Evolutionary conservation across 2,888 invertebrate species (phyloP).

Genomic region (Drosophila diplacantha): DNA sequence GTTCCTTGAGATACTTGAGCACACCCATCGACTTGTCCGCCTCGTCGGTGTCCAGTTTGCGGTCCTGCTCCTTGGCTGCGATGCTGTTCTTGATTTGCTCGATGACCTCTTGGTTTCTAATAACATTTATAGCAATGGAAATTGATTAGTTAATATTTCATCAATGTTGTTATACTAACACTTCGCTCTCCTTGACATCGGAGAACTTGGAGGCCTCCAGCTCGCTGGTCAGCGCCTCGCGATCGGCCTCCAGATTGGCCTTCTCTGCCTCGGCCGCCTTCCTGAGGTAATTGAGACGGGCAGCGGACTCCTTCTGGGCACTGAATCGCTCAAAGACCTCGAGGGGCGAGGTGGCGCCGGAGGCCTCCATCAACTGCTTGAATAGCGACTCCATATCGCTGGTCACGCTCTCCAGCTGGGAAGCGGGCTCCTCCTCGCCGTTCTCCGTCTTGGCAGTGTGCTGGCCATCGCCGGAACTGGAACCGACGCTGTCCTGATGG

Average conservation of each 20-base stretch:
- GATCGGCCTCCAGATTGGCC: slow-evolving; percentile 82
- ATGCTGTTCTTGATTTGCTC: slow-evolving; percentile 82
- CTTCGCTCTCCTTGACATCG: slow-evolving; percentile 88
- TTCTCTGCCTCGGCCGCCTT: slow-evolving; percentile 87
- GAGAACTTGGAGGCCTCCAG: slow-evolving; percentile 88
- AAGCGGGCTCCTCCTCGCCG: slow-evolving; percentile 74
- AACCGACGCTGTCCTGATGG: slow-evolving; percentile 81
- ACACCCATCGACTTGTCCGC: slow-evolving; percentile 73
- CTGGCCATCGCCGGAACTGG: slow-evolving; percentile 77
- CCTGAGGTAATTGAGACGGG: slow-evolving; percentile 84
- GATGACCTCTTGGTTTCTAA: slow-evolving; percentile 85
- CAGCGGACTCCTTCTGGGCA: slow-evolving; percentile 85
- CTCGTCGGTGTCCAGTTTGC: slow-evolving; percentile 76
- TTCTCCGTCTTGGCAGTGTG: slow-evolving; percentile 75
- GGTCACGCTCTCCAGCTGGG: slow-evolving; percentile 71
- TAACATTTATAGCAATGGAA: neutral
- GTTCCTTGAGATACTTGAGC: slow-evolving; percentile 74
- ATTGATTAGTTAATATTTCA: neutral
- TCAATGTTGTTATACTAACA: slow-evolving; percentile 79
- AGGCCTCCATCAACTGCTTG: slow-evolving; percentile 86
- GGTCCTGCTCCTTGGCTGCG: slow-evolving; percentile 78
- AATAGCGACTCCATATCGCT: slow-evolving; percentile 83
- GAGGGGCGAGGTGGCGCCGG: slow-evolving; percentile 86
- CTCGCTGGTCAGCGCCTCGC: slow-evolving; percentile 83
- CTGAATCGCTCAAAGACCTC: slow-evolving; percentile 87